Base-by-base conservation (phyloP, 2,888 invertebrate species). In the Epinotia bilunana region DNA sequence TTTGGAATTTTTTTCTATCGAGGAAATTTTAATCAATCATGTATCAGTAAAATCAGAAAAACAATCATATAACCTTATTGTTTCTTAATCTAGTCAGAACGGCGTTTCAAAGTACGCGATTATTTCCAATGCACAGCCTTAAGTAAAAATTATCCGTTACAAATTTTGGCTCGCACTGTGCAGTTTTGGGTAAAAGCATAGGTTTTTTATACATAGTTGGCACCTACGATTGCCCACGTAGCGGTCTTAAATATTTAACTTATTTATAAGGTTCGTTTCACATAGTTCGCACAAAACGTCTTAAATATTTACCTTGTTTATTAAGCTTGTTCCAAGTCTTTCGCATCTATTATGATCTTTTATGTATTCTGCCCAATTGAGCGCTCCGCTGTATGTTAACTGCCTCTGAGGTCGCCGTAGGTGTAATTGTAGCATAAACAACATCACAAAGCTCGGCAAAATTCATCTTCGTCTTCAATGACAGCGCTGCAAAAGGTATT, bases 401-500 rank as follows among this genome's bases (percentile, higher is more conserved):
- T 77, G 77, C 74, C 82, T 79, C 78, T 82, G 78, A 83, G 84
- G 83, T 79, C 81, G 78, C 72, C 23, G 23, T 28, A 28, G 79
- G 77, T 80, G 81, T 79, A 77, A 77, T 70, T 73, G 60, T 73
- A 65, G 46, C 75, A 78, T 77, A 80, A 78, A 80, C 78, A 79
- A 77, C 77, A 73, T 76, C 64, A 80, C 76, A 81, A 79, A 79
- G 79, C 77, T 77, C 76, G 76, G 77, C 76, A 77, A 74, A 79
- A 78, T 78, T 58, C 73, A 61, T 80, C 72, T 78, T 77, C 80
- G 78, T 76, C 83, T 83, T 86, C 90, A 91, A 91, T 90, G 91
- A 82, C 90, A 86, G 72, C 68, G 76, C 83, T 81, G 79, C 85
- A 86, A 86, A 88, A 84, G 86, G 84, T 79, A 81, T 89, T 88